phyloP scores from a whole-genome alignment of 2,113 vertebrate species.

The Heterocephalus glaber region DNA sequence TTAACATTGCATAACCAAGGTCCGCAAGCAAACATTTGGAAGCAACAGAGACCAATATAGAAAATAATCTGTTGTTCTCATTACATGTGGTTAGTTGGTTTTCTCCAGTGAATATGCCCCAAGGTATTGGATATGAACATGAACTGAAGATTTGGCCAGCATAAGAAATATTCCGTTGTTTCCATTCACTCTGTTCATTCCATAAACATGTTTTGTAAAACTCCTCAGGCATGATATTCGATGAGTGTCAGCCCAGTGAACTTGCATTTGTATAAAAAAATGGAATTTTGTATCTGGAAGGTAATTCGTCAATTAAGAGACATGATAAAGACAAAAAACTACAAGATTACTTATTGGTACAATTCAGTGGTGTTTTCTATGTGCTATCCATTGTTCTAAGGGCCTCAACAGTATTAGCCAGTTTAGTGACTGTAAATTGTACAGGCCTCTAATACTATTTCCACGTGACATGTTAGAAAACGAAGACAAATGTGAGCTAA shows the following conservation, averaged over 20 bases:
- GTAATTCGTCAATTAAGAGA: background rate
- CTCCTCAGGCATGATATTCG: background rate
- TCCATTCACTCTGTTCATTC: background rate
- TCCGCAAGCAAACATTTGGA: slow-evolving; percentile 30
- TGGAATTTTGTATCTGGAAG: background rate
- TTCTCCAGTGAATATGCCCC: slow-evolving; percentile 18
- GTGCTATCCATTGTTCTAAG: background rate
- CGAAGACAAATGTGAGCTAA: background rate
- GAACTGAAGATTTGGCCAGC: background rate
- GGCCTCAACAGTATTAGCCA: background rate
- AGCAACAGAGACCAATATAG: background rate
- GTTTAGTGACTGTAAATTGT: background rate
- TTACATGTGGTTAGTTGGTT: slow-evolving; percentile 47
- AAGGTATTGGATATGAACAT: background rate
- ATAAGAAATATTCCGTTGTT: background rate
- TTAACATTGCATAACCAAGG: slow-evolving; percentile 13
- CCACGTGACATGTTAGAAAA: background rate
- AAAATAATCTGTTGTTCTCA: slow-evolving; percentile 61
- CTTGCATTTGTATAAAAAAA: slow-evolving; percentile 30
- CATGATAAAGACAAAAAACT: background rate
- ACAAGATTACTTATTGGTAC: background rate
- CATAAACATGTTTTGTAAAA: background rate
- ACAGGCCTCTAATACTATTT: background rate
- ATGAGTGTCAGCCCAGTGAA: background rate
- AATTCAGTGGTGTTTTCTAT: background rate